Conservation (phyloP, 2,888 invertebrate species). For the Nomada flava region DNA sequence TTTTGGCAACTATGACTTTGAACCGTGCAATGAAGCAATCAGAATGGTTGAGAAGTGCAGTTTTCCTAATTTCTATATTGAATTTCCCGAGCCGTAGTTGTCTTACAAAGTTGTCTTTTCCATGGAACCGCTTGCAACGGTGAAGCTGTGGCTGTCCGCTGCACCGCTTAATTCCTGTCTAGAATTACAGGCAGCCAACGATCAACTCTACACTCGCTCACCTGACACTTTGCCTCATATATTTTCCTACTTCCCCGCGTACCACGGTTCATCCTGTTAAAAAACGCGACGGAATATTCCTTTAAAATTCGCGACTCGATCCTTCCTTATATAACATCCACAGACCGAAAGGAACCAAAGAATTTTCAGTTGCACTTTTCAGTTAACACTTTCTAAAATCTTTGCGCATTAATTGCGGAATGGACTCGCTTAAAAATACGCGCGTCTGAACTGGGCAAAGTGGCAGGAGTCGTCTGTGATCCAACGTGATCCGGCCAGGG, state of each 20-base stretch:
- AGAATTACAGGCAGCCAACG: conserved; percentile 66
- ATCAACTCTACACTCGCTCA: conserved; percentile 66
- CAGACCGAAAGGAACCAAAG: too few relatives aligned
- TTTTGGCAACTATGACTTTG: too few relatives aligned
- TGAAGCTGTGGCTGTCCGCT: conserved; percentile 53
- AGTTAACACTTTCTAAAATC: too few relatives aligned
- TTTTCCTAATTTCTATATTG: conserved; percentile 31
- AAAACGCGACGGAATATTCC: too few relatives aligned
- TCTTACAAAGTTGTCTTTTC: conserved; percentile 63
- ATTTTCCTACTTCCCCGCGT: background rate
- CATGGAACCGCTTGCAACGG: conserved; percentile 54
- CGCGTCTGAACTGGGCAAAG: background rate
- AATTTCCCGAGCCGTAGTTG: conserved; percentile 37
- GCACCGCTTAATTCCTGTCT: conserved; percentile 66
- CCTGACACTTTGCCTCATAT: conserved; percentile 51
- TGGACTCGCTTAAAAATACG: background rate
- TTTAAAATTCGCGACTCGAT: too few relatives aligned
- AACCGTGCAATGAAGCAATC: background rate
- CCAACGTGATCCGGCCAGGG: conserved; percentile 20
- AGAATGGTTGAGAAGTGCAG: background rate
- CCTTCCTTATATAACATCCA: too few relatives aligned
- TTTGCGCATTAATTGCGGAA: too few relatives aligned
- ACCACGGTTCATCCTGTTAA: background rate
- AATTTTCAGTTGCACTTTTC: too few relatives aligned
- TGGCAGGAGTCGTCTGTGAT: conserved; percentile 16